Evolutionary conservation across 1,140 invertebrate genomes (phyloP).

Genomic region (Propsilocerus akamusi): DNA sequence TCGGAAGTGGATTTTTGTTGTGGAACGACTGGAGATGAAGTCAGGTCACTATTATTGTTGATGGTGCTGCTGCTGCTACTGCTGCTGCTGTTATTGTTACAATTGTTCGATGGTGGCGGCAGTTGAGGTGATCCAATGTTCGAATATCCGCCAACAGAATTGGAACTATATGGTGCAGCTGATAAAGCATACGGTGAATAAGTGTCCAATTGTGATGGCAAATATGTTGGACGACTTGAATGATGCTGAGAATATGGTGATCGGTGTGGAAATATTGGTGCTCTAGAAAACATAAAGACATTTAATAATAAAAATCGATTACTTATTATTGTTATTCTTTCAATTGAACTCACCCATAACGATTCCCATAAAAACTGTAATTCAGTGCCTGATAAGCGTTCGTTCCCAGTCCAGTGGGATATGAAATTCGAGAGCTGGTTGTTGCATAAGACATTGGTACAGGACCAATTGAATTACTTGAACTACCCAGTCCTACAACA

Average conservation of each 20-base stretch:
- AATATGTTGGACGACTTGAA: not conserved
- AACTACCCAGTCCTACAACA: not conserved
- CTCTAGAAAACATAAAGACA: not conserved
- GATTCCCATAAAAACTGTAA: not conserved
- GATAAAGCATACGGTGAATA: not conserved
- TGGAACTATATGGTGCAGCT: no score
- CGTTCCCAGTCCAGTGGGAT: not conserved
- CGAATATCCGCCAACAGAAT: no score
- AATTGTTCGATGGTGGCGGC: no score
- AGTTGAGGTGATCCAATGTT: no score
- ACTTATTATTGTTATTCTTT: not conserved
- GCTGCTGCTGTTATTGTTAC: no score
- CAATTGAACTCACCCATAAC: not conserved
- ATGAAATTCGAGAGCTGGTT: not conserved
- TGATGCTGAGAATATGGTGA: not conserved
- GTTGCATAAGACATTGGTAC: no score
- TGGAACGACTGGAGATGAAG: not conserved
- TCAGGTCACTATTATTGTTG: not conserved
- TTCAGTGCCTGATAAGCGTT: not conserved
- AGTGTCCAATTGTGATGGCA: not conserved
- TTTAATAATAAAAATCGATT: not conserved
- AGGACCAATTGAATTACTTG: not conserved
- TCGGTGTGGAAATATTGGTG: not conserved
- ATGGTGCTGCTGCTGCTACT: not conserved
- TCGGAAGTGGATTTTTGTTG: not conserved